phyloP scores from a whole-genome alignment of 2,797 vertebrate species.

The Lacerta viridis region DNA sequence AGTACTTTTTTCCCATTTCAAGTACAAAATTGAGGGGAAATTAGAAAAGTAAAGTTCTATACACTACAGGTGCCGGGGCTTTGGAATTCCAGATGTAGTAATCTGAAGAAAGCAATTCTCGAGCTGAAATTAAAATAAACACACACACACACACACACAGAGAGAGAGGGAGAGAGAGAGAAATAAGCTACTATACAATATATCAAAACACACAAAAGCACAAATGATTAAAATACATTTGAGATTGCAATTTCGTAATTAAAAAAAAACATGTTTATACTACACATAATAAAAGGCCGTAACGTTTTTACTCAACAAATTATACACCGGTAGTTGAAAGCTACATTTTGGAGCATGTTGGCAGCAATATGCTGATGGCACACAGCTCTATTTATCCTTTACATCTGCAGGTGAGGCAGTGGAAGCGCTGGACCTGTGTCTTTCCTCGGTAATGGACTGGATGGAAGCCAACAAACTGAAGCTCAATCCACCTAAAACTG shows the following conservation, averaged over 20 bases:
- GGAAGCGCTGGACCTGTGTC: too few relatives aligned
- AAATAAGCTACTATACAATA: conserved; percentile 4
- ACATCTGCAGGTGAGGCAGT: too few relatives aligned
- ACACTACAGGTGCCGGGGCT: conserved; percentile 86
- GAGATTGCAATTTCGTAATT: neutral
- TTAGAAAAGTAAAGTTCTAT: conserved; percentile 75
- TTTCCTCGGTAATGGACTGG: too few relatives aligned
- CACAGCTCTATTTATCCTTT: too few relatives aligned
- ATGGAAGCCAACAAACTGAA: too few relatives aligned
- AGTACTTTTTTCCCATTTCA: conserved; percentile 38
- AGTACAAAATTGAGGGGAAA: conserved; percentile 55
- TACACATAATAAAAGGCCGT: neutral
- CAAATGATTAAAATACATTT: neutral
- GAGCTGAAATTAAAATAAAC: conserved; percentile 81
- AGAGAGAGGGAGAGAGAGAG: conserved; percentile 47
- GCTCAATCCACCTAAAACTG: too few relatives aligned
- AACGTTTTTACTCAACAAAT: neutral
- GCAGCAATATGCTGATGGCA: too few relatives aligned
- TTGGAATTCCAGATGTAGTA: conserved; percentile 98
- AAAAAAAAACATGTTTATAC: neutral
- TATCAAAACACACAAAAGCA: too few relatives aligned
- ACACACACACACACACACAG: too few relatives aligned
- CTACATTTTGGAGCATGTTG: too few relatives aligned
- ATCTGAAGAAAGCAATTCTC: conserved; percentile 91
- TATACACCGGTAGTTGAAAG: neutral